Conservation (phyloP, 2,113 vertebrate species). For the Sardina pilchardus region DNA sequence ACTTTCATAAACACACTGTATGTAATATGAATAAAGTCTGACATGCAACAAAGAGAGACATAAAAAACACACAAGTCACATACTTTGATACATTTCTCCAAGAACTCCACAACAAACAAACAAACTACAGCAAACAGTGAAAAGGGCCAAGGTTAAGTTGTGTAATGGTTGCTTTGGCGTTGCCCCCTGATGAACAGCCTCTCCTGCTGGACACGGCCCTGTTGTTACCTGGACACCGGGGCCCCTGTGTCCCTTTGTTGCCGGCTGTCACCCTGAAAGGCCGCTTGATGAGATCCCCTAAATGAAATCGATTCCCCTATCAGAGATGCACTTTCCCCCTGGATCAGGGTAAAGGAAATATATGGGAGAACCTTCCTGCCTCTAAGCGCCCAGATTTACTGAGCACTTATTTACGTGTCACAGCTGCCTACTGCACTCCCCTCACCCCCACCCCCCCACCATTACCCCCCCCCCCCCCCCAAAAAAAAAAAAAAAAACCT, state of each 20-base stretch:
- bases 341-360: conserved; percentile 47
- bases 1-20: no score
- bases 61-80: no score
- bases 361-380: conserved; percentile 47
- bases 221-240: conserved; percentile 15
- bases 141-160: neutral
- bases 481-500: no score
- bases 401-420: conserved; percentile 48
- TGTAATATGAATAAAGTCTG: neutral
- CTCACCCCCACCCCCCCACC: neutral
- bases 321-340: conserved; percentile 46
- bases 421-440: neutral
- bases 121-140: neutral
- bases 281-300: conserved; percentile 56
- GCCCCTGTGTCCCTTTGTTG: conserved; percentile 42
- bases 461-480: neutral
- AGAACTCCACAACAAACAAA: neutral
- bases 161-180: neutral
- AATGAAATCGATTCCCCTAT: conserved; percentile 65
- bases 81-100: neutral
- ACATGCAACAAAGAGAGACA: neutral
- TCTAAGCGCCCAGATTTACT: conserved; percentile 52
- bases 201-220: conserved; percentile 12
- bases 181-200: conserved; percentile 7
- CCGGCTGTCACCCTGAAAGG: conserved; percentile 44